Conservation (phyloP, 2,888 invertebrate species). For the Polyploca ridens region DNA sequence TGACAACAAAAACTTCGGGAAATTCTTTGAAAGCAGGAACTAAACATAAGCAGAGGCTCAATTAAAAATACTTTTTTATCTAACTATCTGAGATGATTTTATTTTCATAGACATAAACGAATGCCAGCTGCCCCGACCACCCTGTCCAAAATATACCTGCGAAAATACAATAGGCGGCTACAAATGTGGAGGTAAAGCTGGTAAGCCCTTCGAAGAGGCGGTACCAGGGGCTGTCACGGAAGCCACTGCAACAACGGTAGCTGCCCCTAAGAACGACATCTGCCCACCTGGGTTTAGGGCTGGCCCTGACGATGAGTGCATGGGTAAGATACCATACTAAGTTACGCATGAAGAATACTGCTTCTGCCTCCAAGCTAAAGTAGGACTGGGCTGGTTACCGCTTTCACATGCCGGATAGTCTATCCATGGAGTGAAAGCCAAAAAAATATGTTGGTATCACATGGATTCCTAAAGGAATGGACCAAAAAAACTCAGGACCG, state of each 20-base stretch:
- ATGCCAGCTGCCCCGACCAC: constrained; percentile 84
- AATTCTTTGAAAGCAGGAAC: too few species aligned
- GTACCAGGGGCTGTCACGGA: constrained; percentile 49
- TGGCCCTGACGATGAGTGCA: constrained; percentile 77
- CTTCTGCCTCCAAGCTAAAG: too few species aligned
- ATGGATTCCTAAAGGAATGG: too few species aligned
- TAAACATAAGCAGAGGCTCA: too few species aligned
- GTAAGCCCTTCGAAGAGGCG: constrained; percentile 66
- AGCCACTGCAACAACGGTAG: constrained; percentile 30
- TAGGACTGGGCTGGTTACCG: too few species aligned
- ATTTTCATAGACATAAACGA: constrained; percentile 90
- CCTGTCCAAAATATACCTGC: constrained; percentile 78
- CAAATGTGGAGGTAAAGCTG: constrained; percentile 75
- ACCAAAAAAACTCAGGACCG: too few species aligned
- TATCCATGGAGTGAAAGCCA: too few species aligned
- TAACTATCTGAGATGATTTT: constrained; percentile 8
- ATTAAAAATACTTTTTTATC: neutral
- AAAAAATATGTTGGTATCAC: too few species aligned
- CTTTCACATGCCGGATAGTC: too few species aligned
- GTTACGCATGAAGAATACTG: too few species aligned
- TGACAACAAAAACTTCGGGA: too few species aligned
- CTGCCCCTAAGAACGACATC: constrained; percentile 63
- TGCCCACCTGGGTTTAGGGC: constrained; percentile 84
- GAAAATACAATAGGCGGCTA: constrained; percentile 81
- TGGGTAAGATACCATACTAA: constrained; percentile 59